Evolutionary conservation across 2,113 vertebrate genomes (phyloP).

Genomic region (Sceloporus tristichus): DNA sequence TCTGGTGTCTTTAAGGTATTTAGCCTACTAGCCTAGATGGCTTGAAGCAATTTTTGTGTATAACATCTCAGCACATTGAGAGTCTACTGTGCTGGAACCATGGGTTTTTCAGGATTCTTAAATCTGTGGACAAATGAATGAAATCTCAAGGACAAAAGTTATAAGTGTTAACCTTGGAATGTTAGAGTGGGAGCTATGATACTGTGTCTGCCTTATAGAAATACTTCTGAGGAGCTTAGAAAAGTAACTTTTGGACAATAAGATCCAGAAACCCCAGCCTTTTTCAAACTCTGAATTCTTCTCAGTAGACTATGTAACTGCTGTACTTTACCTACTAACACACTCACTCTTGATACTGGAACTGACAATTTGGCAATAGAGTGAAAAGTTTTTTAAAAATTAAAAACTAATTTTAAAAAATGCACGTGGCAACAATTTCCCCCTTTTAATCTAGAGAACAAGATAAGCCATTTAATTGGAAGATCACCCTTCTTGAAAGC

Average conservation of each 20-base stretch:
- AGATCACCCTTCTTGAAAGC: slow-evolving; percentile 36
- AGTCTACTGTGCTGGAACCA: neutral
- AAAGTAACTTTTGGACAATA: neutral
- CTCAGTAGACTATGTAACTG: slow-evolving; percentile 36
- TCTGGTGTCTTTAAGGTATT: too few relatives aligned
- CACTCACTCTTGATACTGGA: slow-evolving; percentile 17
- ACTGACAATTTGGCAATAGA: neutral
- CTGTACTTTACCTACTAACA: neutral
- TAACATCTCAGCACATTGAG: neutral
- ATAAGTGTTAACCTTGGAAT: slow-evolving; percentile 38
- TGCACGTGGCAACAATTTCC: neutral
- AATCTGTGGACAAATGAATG: slow-evolving; percentile 13
- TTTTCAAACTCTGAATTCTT: slow-evolving; percentile 23
- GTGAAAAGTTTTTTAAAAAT: neutral
- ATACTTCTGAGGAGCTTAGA: slow-evolving; percentile 13
- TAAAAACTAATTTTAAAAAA: slow-evolving; percentile 1
- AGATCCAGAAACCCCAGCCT: too few relatives aligned
- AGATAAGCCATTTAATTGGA: neutral
- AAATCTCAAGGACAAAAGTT: slow-evolving; percentile 48
- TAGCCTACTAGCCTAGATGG: too few relatives aligned
- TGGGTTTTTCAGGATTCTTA: neutral
- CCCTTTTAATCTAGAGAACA: slow-evolving; percentile 5
- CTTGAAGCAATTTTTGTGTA: too few relatives aligned
- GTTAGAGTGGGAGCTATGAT: slow-evolving; percentile 36
- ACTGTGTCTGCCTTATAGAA: slow-evolving; percentile 44